A percentile compares a stretch with the other conserved stretches of the same genome.
phyloP scores from a whole-genome alignment of 1,140 invertebrate species.

The Atta texana region DNA sequence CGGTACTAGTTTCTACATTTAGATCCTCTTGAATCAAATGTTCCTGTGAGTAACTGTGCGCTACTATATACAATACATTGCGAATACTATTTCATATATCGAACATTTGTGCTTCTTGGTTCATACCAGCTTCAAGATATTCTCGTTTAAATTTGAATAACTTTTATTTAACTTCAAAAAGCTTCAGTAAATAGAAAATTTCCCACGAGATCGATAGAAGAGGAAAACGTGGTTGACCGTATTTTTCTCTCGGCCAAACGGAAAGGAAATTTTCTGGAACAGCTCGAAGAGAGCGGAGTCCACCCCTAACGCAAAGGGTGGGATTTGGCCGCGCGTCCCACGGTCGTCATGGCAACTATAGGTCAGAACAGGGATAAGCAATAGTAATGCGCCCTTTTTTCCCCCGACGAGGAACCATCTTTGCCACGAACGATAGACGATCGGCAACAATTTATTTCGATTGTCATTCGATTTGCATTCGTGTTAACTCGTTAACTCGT shows the following conservation, averaged over 20 bases:
- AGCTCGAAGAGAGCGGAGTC: conserved; percentile 63
- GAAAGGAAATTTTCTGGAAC: conserved; percentile 72
- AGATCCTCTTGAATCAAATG: conserved; percentile 12
- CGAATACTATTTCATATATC: background rate
- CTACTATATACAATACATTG: background rate
- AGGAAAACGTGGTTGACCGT: conserved; percentile 33
- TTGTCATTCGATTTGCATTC: background rate
- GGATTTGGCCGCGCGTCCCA: conserved; percentile 68
- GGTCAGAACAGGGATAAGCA: conserved; percentile 77
- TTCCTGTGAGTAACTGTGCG: background rate
- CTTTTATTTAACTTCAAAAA: conserved; percentile 1
- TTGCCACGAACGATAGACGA: conserved; percentile 67
- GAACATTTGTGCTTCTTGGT: background rate
- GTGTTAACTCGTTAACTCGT: background rate
- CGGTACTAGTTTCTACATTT: conserved; percentile 11
- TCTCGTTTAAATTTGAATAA: conserved; percentile 8
- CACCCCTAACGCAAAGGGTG: conserved; percentile 73
- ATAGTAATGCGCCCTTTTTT: conserved; percentile 77
- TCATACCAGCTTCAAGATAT: background rate
- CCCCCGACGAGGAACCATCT: conserved; percentile 78
- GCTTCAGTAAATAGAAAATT: conserved; percentile 12
- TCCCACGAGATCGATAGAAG: conserved; percentile 25
- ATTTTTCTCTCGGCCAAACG: conserved; percentile 68
- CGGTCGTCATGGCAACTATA: conserved; percentile 76
- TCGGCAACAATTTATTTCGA: conserved; percentile 46